Evolutionary conservation across 2,797 vertebrate species (phyloP).

Genomic region (Rhyacichthys aspro): DNA sequence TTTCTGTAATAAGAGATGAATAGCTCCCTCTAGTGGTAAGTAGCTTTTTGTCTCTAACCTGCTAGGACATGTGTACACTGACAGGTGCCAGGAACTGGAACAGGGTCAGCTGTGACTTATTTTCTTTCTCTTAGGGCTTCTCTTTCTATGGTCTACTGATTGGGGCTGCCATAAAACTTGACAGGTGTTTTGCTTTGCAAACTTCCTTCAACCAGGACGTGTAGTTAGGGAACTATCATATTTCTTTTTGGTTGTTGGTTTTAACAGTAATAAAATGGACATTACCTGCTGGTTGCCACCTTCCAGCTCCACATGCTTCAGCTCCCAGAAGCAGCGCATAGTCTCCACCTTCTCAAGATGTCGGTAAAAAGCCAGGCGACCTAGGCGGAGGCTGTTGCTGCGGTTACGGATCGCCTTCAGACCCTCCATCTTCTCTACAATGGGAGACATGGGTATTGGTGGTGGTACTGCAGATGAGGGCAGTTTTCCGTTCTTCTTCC

Average conservation of each 20-base stretch:
- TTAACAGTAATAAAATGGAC: neutral
- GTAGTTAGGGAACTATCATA: neutral
- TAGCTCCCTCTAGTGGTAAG: conserved; percentile 49
- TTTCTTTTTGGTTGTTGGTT: neutral
- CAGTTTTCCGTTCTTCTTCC: conserved; percentile 63
- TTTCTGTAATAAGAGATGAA: conserved; percentile 21
- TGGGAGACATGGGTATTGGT: conserved; percentile 78
- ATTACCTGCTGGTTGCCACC: conserved; percentile 66
- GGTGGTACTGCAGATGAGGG: conserved; percentile 52
- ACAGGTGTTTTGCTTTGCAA: neutral
- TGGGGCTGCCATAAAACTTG: neutral
- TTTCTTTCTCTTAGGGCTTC: conserved; percentile 13
- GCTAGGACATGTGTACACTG: conserved; percentile 13
- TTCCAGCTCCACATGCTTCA: conserved; percentile 76
- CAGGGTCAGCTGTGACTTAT: conserved; percentile 21
- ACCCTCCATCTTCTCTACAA: conserved; percentile 82
- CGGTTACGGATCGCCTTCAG: conserved; percentile 81
- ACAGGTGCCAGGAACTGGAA: conserved; percentile 23
- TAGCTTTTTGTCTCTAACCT: conserved; percentile 14
- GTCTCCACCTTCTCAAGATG: conserved; percentile 86
- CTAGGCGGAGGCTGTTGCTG: conserved; percentile 75
- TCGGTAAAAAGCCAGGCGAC: conserved; percentile 82
- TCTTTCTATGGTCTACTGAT: neutral
- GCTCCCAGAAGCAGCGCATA: conserved; percentile 86
- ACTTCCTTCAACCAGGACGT: neutral